Evolutionary conservation across 1,140 invertebrate species (phyloP).

Genomic region (Heliconius congener): DNA sequence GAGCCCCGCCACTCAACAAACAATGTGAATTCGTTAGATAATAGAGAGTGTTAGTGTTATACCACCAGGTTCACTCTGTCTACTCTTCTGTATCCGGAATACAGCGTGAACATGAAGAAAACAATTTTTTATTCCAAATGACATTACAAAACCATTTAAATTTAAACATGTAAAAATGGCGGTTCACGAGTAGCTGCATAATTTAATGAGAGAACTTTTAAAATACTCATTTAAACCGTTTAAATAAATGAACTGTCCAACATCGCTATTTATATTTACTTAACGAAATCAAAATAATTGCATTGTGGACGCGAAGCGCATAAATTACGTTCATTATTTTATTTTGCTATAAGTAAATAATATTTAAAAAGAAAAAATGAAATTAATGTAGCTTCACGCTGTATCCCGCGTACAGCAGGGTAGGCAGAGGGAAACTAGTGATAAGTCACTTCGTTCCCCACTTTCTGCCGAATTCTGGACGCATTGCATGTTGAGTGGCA

Average conservation of each 20-base stretch:
- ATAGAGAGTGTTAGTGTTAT: background rate
- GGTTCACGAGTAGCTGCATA: background rate
- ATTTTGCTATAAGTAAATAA: background rate
- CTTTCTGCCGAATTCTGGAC: no score
- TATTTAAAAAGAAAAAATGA: background rate
- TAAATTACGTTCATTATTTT: constrained; percentile 25
- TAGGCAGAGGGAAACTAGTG: no score
- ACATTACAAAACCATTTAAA: background rate
- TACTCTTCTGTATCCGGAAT: background rate
- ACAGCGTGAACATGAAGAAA: background rate
- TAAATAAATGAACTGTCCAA: constrained; percentile 20
- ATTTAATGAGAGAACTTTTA: constrained; percentile 9
- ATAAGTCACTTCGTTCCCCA: no score
- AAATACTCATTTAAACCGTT: constrained; percentile 17
- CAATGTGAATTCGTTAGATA: no score
- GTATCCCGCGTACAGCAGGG: no score
- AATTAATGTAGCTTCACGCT: no score
- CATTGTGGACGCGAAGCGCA: constrained; percentile 17
- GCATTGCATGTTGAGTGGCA: no score
- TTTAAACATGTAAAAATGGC: constrained; percentile 1
- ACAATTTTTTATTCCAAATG: background rate
- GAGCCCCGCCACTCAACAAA: no score
- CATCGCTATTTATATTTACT: constrained; percentile 28
- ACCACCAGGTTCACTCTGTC: background rate
- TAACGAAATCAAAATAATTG: constrained; percentile 27